Base-by-base conservation (phyloP, 2,888 invertebrate species). In the Drosophila quinaria region DNA sequence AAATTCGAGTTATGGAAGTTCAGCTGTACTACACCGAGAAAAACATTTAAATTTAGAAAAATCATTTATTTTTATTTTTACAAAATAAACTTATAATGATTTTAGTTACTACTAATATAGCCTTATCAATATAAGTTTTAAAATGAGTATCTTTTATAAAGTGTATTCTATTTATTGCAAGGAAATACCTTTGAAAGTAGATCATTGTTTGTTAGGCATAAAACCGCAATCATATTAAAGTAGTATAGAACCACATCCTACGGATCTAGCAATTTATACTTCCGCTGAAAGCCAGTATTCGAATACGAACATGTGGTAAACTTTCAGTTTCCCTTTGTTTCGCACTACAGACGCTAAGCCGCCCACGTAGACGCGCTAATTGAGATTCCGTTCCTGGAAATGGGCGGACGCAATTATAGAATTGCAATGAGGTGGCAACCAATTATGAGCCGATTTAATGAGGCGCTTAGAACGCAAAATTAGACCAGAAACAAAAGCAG, bases 401-500 rank as follows among this genome's bases (percentile, higher is more conserved):
- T 13, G 33, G 37, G 13, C 0, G 29, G 17, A 8, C 15, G 39
- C 35, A 44, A 44, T 61, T 37, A 55, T 29, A 39, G 29, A 47
- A 35, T 37, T 60, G 29, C 10, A 19, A n/a, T 10, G 8, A 37
- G 46, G 25, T 22, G 10, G 15, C 19, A 71, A 44, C 31, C 56
- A 63, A 63, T 54, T 54, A 54, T 19, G 15, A 29, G 44, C 19
- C n/a, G 54, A 19, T 60, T n/a, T 60, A 52, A 69, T 63, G 47
- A 37, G 22, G 33, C 19, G 31, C 47, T 47, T 49, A 39, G 6
- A 11, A 39, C 37, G 49, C 17, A 17, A 37, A 39, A 39, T 37
- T 33, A 17, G 11, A 6, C 11, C 10, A 11, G 31, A n/a, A 44
- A 31, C 17, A 10, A 33, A 29, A 1, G 4, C 31, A n/a, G 15